Conservation (phyloP, 2,888 invertebrate species). For the Caenorhabditis becei region DNA sequence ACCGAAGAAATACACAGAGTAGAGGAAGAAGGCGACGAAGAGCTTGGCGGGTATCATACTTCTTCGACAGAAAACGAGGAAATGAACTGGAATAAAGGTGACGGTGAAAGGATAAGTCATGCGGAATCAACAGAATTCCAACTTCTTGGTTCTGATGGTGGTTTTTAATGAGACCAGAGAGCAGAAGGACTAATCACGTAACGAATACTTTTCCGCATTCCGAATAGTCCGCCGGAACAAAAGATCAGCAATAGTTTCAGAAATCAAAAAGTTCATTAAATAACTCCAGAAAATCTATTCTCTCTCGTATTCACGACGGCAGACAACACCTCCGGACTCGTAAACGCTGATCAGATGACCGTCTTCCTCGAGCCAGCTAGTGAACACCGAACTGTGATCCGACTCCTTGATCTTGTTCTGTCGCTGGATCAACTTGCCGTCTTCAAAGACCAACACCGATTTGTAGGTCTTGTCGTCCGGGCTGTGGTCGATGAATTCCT, state of each 20-base stretch:
- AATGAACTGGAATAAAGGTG: neutral
- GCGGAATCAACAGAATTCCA: neutral
- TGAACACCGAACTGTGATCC: conserved; percentile 41
- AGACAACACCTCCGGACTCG: conserved; percentile 66
- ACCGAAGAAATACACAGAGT: neutral
- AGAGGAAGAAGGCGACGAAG: neutral
- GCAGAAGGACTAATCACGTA: too few relatives aligned
- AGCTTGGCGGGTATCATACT: neutral
- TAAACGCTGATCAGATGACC: conserved; percentile 64
- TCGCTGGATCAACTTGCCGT: conserved; percentile 42
- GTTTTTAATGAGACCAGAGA: too few relatives aligned
- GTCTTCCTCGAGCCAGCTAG: conserved; percentile 59
- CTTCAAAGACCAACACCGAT: conserved; percentile 34
- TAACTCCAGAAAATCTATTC: conserved; percentile 4
- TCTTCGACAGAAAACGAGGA: neutral
- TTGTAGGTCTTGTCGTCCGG: conserved; percentile 53
- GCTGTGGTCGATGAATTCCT: conserved; percentile 52
- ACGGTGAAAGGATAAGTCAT: neutral
- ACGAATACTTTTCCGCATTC: too few relatives aligned
- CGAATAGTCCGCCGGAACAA: too few relatives aligned
- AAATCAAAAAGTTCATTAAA: too few relatives aligned
- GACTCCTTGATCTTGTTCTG: conserved; percentile 53
- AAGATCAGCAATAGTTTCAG: too few relatives aligned
- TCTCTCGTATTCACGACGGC: conserved; percentile 65
- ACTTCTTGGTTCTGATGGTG: too few relatives aligned